These are phyloP conservation scores for Sarcophaga caerulescens DNA, from an alignment of 2,888 invertebrate species.

Conservation along the genomic window DNA sequence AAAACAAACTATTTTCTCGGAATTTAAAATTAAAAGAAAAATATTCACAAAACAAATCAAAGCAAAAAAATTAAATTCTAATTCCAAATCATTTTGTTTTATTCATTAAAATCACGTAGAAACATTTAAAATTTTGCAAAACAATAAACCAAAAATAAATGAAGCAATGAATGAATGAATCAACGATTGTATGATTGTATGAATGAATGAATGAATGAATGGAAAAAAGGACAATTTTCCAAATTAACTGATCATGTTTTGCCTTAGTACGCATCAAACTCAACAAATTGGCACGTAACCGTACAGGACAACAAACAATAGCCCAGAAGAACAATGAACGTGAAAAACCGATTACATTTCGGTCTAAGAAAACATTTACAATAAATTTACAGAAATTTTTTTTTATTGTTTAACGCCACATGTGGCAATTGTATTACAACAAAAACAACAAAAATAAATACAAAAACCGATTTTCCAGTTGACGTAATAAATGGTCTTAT, in stretches of 20 bases:
- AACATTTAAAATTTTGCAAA: conserved; percentile 30
- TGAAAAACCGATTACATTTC: conserved; percentile 41
- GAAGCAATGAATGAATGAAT: conserved; percentile 11
- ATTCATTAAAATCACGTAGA: conserved; percentile 48
- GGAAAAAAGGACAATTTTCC: conserved; percentile 55
- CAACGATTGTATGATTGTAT: not conserved
- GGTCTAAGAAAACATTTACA: conserved; percentile 11
- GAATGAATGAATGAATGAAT: conserved; percentile 1
- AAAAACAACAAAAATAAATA: conserved; percentile 2
- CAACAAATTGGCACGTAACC: conserved; percentile 64
- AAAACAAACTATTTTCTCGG: too few species aligned
- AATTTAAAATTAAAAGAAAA: too few species aligned
- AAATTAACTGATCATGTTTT: conserved; percentile 60
- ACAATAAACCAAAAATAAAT: conserved; percentile 21
- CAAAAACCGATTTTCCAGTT: conserved; percentile 51
- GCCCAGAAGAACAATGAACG: not conserved
- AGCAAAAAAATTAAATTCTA: too few species aligned
- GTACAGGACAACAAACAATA: conserved; percentile 15
- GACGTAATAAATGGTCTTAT: conserved; percentile 61
- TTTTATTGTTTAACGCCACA: conserved; percentile 25
- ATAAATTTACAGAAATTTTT: not conserved
- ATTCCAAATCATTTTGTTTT: not conserved
- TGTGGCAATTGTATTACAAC: conserved; percentile 33
- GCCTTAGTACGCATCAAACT: conserved; percentile 57
- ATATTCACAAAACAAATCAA: too few species aligned